Evolutionary conservation across 1,140 invertebrate species (phyloP), one percentile per base, ranked within the genome.

Genomic region (Ceratina australensis): DNA sequence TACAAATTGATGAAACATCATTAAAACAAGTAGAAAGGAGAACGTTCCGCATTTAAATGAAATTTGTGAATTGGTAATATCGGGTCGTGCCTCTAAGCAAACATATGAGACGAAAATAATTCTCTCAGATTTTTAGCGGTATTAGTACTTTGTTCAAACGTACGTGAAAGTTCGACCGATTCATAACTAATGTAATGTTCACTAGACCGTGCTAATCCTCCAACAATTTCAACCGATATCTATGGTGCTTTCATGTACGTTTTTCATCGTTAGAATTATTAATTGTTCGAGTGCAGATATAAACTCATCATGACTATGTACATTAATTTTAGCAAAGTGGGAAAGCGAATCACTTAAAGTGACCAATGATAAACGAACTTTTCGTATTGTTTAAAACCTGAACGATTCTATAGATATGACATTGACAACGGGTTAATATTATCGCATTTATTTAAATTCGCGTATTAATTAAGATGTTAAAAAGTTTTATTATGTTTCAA

Each of bases 51-150:
- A 76, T 77, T 71, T 74, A 52, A 49, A 73, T 8, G 10, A 42
- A 42, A 42, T 73, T 64, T 83, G 68, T 83, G 76, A 84, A 83
- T 69, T 63, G 52, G 22, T 61, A 61, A 26, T 57, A 83, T 82
- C 50, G 28, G 22, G 33, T 64, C 47, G 26, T 75, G 67, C 78
- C 68, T 82, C 47, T 72, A 57, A 65, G 42, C 50, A 69, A 52
- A 61, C 10, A 61, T 71, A 60, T 67, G 73, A 82, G 72, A 78
- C 76, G 47, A 63, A 78, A 63, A 50, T 33, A 20, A n/a, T n/a
- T 80, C 50, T 78, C 67, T 72, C 81, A 82, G 74, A 77, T 84
- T 86, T 82, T 86, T 86, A 86, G 75, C 65, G 75, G 56, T 84
- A 76, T 78, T 86, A 73, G 59, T 78, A 84, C 61, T 72, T 74